Evolutionary conservation across 2,113 vertebrate genomes (phyloP).

Genomic region (Mus musculus): GRCm39 chr3:50763501-50764000

Average conservation of each 20-base stretch:
- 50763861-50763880: background rate
- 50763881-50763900: background rate
- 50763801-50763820: background rate
- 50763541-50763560: background rate
- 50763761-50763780: background rate
- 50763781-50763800: background rate
- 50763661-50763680: conserved; percentile 28
- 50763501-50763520: background rate
- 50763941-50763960: background rate
- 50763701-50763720: background rate
- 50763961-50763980: no score
- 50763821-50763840: background rate
- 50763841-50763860: background rate
- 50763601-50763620: background rate
- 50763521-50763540: background rate
- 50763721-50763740: background rate
- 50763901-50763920: background rate
- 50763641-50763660: background rate
- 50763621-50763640: background rate
- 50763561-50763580: background rate
- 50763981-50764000: no score
- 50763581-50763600: background rate
- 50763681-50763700: background rate
- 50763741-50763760: background rate
- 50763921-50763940: background rate